Evolutionary conservation across 2,797 vertebrate genomes (phyloP).

Genomic region (Telmatherina bonti): DNA sequence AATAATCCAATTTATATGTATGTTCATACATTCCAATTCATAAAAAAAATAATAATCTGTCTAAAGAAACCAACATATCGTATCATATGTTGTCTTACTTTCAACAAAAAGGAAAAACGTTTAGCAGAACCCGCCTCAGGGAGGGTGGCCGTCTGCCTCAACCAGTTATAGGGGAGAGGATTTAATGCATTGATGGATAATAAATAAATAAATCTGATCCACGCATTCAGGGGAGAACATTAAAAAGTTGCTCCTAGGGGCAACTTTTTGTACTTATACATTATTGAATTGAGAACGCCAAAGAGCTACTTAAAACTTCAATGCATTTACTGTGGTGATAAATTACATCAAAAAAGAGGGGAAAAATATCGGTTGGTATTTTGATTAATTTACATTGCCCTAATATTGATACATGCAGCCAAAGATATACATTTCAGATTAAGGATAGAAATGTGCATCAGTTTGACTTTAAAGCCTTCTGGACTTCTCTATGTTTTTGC

Average conservation of each 20-base stretch:
- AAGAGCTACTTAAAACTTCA: constrained; percentile 75
- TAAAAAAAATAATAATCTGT: no score
- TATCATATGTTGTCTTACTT: no score
- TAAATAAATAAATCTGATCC: constrained; percentile 62
- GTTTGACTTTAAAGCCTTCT: background rate
- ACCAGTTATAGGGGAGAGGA: no score
- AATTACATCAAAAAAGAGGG: constrained; percentile 31
- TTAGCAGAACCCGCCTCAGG: no score
- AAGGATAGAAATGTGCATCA: background rate
- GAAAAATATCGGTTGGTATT: constrained; percentile 14
- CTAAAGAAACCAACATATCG: no score
- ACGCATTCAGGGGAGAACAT: constrained; percentile 70
- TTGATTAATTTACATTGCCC: constrained; percentile 10
- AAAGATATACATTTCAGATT: background rate
- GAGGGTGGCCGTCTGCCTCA: no score
- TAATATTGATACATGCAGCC: background rate
- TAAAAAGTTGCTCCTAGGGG: constrained; percentile 72
- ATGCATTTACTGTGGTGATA: constrained; percentile 62
- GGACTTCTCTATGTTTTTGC: background rate
- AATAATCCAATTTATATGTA: no score
- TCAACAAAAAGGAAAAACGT: no score
- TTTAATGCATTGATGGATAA: constrained; percentile 8
- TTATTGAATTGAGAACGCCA: constrained; percentile 79
- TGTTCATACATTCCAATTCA: no score
- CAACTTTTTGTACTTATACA: constrained; percentile 67